Base-by-base conservation (phyloP, 2,888 invertebrate genomes). In the Ophioninae sp. region DNA sequence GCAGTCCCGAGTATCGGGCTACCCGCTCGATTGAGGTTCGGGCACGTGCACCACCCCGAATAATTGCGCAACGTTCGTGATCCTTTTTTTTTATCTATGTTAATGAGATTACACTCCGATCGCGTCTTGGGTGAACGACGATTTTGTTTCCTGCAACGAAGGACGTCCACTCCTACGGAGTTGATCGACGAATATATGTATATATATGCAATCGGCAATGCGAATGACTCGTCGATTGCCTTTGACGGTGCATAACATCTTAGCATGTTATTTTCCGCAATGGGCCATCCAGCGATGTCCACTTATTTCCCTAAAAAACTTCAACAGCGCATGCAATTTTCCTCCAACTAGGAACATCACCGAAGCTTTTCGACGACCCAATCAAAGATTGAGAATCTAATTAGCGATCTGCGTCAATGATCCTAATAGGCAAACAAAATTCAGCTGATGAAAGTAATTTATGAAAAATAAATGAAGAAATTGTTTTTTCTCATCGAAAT, bases 141-240 rank as follows among this genome's bases (percentile, higher is more conserved):
- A 83, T 85, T 85, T 85, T 83, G 83, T 83, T 81, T 83, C 85
- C 83, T 81, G 85, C 67, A 75, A 81, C 67, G 85, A 85, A 85
- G 85, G 85, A 85, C 85, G 85, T 82, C 83, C 85, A 85, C 85
- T 85, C 84, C 84, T 75, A 84, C 81, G 81, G 81, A 79, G 65
- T 67, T 81, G 73, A 10, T 39, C 69, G 61, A 82, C 74, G 61
- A 65, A 70, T 64, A 70, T 78, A n/a, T n/a, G n/a, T n/a, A n/a
- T n/a, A n/a, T n/a, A 62, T 44, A 69, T 69, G 20, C 20, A 69
- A 39, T 21, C 62, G 21, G 56, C 21, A 23, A 74, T 23, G n/a
- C 37, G 21, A 8, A 41, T 21, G 41, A 72, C 59, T 65, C 59
- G 75, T 50, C 76, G 65, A 81, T 67, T 76, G 69, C 69, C 74